phyloP scores from a whole-genome alignment of 92 coral and sea anemone species.

The Porites rus region DNA sequence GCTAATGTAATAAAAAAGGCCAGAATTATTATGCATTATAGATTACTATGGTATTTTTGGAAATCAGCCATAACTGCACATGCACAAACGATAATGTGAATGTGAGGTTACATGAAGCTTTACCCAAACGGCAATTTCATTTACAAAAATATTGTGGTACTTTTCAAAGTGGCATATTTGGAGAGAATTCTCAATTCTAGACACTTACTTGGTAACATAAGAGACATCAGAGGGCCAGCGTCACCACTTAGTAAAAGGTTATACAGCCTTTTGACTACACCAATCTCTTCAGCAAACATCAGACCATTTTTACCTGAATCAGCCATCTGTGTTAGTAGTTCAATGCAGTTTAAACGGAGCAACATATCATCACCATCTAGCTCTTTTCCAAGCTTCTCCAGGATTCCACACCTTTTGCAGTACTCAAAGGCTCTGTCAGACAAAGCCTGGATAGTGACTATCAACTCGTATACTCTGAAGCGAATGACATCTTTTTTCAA shows the following conservation, averaged over 20 bases:
- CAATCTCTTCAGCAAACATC: conserved; percentile 78
- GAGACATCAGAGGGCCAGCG: conserved; percentile 73
- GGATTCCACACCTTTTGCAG: conserved; percentile 69
- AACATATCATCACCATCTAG: conserved; percentile 89
- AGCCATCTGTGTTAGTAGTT: conserved; percentile 85
- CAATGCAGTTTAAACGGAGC: conserved; percentile 88
- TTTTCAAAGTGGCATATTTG: too few relatives aligned
- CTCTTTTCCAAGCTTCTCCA: conserved; percentile 78
- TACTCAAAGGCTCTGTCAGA: conserved; percentile 69
- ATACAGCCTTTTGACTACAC: conserved; percentile 73
- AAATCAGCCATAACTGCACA: too few relatives aligned
- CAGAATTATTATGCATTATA: too few relatives aligned
- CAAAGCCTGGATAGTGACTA: conserved; percentile 69
- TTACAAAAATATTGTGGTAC: too few relatives aligned
- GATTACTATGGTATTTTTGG: too few relatives aligned
- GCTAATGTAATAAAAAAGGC: too few relatives aligned
- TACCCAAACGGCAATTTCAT: too few relatives aligned
- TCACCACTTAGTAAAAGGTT: conserved; percentile 73
- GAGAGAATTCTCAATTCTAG: background rate
- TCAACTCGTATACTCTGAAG: conserved; percentile 88
- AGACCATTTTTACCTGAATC: conserved; percentile 77
- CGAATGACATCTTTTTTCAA: conserved; percentile 77
- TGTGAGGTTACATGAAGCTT: too few relatives aligned
- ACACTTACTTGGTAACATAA: conserved; percentile 87
- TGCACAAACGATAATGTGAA: too few relatives aligned